These are phyloP conservation scores for Geotria australis DNA, from an alignment of 2,797 vertebrate genomes.

Conservation along the genomic window DNA sequence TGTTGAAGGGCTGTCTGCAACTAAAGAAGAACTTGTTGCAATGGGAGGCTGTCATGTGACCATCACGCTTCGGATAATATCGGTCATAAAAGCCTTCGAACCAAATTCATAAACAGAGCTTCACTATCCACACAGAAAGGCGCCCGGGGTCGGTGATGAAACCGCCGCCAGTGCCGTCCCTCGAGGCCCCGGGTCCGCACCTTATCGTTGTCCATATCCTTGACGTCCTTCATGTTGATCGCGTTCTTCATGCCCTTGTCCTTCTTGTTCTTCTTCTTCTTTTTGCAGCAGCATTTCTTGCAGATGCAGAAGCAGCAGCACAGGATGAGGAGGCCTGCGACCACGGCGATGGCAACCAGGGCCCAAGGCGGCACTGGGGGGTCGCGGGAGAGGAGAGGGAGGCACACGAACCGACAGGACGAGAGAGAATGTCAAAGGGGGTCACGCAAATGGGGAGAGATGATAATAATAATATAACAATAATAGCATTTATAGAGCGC, in stretches of 20 bases:
- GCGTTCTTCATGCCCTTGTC: conserved; percentile 96
- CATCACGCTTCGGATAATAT: no score
- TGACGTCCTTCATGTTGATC: conserved; percentile 98
- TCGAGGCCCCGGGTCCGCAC: no score
- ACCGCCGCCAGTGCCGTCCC: no score
- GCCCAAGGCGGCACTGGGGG: conserved; percentile 84
- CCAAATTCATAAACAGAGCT: no score
- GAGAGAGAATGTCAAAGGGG: not conserved
- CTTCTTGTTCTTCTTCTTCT: conserved; percentile 99
- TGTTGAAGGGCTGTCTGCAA: no score
- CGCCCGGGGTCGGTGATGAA: no score
- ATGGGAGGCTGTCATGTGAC: no score
- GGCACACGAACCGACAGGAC: not conserved
- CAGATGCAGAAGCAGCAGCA: conserved; percentile 98
- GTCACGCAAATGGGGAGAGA: not conserved
- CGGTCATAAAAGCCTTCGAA: no score
- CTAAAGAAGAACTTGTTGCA: no score
- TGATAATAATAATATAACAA: no score
- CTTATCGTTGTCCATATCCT: conserved; percentile 19
- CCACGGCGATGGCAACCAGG: conserved; percentile 87
- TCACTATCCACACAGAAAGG: no score
- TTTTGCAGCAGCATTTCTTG: conserved; percentile 99
- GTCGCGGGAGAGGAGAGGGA: not conserved
- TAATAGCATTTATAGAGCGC: no score
- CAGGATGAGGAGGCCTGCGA: conserved; percentile 70